phyloP scores from a whole-genome alignment of 2,888 invertebrate genomes.

The Arrhopalites spinosus region DNA sequence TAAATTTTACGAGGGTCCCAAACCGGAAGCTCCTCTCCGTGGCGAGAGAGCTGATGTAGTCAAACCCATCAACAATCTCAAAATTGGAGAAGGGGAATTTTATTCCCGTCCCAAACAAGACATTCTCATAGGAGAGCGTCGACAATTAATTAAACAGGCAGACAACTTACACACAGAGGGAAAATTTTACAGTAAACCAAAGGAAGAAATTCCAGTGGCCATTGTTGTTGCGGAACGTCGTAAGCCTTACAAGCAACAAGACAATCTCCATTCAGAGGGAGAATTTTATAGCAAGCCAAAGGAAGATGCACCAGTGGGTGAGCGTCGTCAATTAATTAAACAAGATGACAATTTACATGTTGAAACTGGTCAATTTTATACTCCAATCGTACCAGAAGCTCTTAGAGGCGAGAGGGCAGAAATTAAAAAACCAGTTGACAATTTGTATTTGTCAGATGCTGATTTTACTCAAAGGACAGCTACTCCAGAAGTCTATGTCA shows the following conservation, averaged over 20 bases:
- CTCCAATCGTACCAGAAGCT: slow-evolving; percentile 41
- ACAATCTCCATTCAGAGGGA: slow-evolving; percentile 66
- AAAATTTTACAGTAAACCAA: slow-evolving; percentile 62
- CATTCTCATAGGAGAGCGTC: slow-evolving; percentile 40
- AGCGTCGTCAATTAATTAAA: too few species aligned
- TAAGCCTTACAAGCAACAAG: slow-evolving; percentile 54
- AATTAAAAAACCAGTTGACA: slow-evolving; percentile 60
- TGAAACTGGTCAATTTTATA: slow-evolving; percentile 68
- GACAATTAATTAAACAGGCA: slow-evolving; percentile 60
- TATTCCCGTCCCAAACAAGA: slow-evolving; percentile 44
- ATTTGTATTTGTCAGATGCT: slow-evolving; percentile 60
- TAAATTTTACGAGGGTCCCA: slow-evolving; percentile 64
- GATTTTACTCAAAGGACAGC: slow-evolving; percentile 33
- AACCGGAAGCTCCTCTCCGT: slow-evolving; percentile 58
- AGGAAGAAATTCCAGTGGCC: slow-evolving; percentile 49
- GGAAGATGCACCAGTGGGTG: slow-evolving; percentile 59
- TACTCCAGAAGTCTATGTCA: slow-evolving; percentile 37
- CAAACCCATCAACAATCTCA: too few species aligned
- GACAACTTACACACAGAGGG: slow-evolving; percentile 60
- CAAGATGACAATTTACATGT: slow-evolving; percentile 66
- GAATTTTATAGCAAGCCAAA: slow-evolving; percentile 65
- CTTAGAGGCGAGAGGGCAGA: slow-evolving; percentile 42
- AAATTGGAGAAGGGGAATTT: slow-evolving; percentile 58
- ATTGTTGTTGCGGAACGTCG: slow-evolving; percentile 46
- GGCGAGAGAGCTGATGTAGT: too few species aligned